Base-by-base conservation (phyloP, 2,888 invertebrate species). In the Copidosoma aretas region DNA sequence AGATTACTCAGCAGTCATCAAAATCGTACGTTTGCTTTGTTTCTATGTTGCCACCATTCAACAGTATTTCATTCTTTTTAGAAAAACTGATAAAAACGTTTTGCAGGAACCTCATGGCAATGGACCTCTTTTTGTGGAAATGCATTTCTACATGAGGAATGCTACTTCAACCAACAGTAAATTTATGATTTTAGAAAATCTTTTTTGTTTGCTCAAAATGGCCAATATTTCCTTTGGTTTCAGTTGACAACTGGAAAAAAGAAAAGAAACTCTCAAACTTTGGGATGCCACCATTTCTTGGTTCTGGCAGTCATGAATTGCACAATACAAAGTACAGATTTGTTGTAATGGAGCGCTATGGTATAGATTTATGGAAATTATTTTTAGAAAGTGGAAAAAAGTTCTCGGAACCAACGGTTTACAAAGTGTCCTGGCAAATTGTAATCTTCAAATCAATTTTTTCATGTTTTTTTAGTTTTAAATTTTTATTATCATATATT, bases 61-160 rank as follows among this genome's bases (percentile, higher is more conserved):
- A 32, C 8, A 3, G 19, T 41, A n/a, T 49, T n/a, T 49, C 46
- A 57, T 52, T n/a, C 46, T 4, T 60, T 19, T 41, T 57, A 14
- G n/a, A n/a, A n/a, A n/a, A 57, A 22, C 58, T 15, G 41, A 19
- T 46, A 10, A 32, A 60, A 46, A 63, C 67, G 52, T 62, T 62
- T 59, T 43, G 12, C 75, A 94, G 93, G 97, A 97, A 85, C 97
- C 97, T 14, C 91, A 91, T 82, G 90, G 88, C 70, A 97, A 97
- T 88, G 97, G 97, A 0, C 97, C 98, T 0, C 85, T 98, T 1
- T 98, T 95, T 86, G 94, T 94, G 59, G 97, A 98, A 86, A 92
- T 93, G 86, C 91, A 95, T 85, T 96, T 96, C 83, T 98, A 93
- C 79, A 89, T 91, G 83, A 88, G 91, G 75, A 91, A 91, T 84